Evolutionary conservation across 2,888 invertebrate species (phyloP), one percentile per base, ranked within the genome.

Genomic region (Plagodis pulveraria): DNA sequence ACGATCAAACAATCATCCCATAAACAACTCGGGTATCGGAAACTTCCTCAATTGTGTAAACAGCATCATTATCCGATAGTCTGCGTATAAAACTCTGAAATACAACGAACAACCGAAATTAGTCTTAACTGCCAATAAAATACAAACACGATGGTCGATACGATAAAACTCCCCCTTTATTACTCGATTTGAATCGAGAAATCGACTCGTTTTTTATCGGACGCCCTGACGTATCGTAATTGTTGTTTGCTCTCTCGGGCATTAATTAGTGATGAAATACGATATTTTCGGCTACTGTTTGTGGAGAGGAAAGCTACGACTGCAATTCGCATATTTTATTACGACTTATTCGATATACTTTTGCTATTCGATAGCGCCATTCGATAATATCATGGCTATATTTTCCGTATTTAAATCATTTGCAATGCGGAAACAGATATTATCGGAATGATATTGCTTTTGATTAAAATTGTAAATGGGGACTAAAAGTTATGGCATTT

Each of bases 201-300:
- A 58, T 64, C 64, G 66, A 67, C 40, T 40, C 40, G 40, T 80
- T 83, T 87, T 87, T 82, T 81, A 79, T 79, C 77, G 76, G 68
- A 22, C 46, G 38, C 53, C 44, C 73, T 77, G 80, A 80, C 81
- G 83, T 82, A 74, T 78, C 76, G 84, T 87, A 87, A 89, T 88
- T 87, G 86, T 76, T 88, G 86, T 89, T 88, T 87, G 83, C 77
- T 78, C 76, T 77, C 76, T 60, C 62, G 78, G 72, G 80, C 83
- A 86, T 86, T 86, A 86, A 89, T 90, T 90, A 88, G 79, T 80
- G 84, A 79, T 82, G 86, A 85, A 86, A 88, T 83, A 84, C 83
- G 87, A 87, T 87, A 87, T 87, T 88, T 86, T 83, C 71, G 75
- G 76, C 65, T 62, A 74, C 73, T 78, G 78, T 80, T 79, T 74